Base-by-base conservation (phyloP, 1,140 invertebrate species). In the Drosophila saltans region DNA sequence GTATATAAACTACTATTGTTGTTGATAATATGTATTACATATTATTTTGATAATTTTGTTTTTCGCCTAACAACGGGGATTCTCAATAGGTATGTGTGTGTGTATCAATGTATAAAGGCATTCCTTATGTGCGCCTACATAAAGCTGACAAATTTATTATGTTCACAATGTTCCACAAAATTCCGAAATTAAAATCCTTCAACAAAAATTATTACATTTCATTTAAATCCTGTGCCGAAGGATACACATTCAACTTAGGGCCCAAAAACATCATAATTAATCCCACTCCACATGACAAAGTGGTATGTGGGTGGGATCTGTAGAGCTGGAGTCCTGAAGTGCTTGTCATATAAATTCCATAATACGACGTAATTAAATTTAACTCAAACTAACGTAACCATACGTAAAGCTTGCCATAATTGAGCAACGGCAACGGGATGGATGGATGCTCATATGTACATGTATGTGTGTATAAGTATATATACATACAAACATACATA, bases 351-450 rank as follows among this genome's bases (percentile, higher is more conserved):
- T 91, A 91, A 91, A 91, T 91, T 91, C 78, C 86, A 91, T 91
- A 91, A 91, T 86, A 91, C 83, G 72, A 64, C 69, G 90, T 91
- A 91, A 91, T 91, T 91, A 91, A 90, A 91, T 90, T 91, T 89
- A 65, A 76, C 68, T 69, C 70, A 74, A 83, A 88, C 84, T 88
- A 88, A 89, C 74, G 83, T 78, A 74, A 72, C 68, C 65, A 60
- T 65, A 88, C 76, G 84, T 83, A 89, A 86, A 83, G 83, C 83
- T 83, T 55, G 66, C 70, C 76, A 88, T 85, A 85, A 85, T 85
- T 84, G 81, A 85, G 81, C 61, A 67, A 43, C 67, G 63, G 39
- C 72, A 61, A 28, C 39, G 26, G n/a, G n/a, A 40, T 75, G 58
- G 65, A 30, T 30, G 28, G 28, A 30, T 30, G 2, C 28, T 4